These are phyloP conservation scores for Synanthedon andrenaeformis DNA, from an alignment of 2,888 invertebrate genomes.

Conservation along the genomic window DNA sequence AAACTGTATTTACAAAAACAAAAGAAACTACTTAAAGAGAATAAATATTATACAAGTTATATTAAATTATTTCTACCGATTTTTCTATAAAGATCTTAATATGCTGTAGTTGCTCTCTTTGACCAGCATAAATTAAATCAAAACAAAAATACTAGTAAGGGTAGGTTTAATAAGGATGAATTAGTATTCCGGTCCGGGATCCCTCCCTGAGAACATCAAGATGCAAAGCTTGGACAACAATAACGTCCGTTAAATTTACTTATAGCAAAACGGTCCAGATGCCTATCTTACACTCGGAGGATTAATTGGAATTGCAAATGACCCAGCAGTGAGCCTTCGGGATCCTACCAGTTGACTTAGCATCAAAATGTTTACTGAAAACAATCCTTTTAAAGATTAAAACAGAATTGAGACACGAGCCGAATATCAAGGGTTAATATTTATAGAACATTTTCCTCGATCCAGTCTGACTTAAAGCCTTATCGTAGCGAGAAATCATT, in stretches of 20 bases:
- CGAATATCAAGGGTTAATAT: constrained; percentile 55
- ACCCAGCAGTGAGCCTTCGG: constrained; percentile 34
- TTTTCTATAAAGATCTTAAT: no score
- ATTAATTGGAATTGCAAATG: constrained; percentile 68
- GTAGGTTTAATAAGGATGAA: constrained; percentile 12
- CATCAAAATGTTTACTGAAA: constrained; percentile 64
- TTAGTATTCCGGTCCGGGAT: constrained; percentile 34
- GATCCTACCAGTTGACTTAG: constrained; percentile 56
- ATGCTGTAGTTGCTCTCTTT: no score
- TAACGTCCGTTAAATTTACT: constrained; percentile 41
- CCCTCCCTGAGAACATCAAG: constrained; percentile 34
- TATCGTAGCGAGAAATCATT: constrained; percentile 34
- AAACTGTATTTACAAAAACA: no score
- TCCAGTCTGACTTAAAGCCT: constrained; percentile 18
- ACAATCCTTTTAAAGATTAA: constrained; percentile 66
- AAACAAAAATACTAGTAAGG: neutral
- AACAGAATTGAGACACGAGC: constrained; percentile 41
- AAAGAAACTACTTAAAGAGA: no score
- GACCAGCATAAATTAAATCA: neutral
- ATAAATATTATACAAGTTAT: no score
- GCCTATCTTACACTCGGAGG: constrained; percentile 47
- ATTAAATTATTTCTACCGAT: no score
- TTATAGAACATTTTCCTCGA: constrained; percentile 17
- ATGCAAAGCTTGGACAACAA: constrained; percentile 52
- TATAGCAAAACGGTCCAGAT: constrained; percentile 34